Conservation (phyloP, 2,797 vertebrate species). For the Tragopan temminckii region DNA sequence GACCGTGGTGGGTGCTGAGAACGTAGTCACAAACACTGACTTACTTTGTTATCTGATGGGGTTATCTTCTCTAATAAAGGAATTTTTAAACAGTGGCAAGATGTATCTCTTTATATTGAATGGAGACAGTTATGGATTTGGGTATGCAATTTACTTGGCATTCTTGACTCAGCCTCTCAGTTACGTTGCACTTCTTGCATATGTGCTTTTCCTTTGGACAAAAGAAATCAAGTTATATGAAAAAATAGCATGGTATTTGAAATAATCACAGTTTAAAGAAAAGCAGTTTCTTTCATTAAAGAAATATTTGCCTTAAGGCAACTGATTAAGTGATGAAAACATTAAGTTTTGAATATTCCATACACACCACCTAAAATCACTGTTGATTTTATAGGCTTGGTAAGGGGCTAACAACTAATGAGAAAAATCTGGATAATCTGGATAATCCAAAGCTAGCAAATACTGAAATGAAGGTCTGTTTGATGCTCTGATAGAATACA, state of each 20-base stretch:
- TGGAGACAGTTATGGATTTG: neutral
- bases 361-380: neutral
- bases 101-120: neutral
- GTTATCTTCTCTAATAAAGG: neutral
- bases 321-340: neutral
- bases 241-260: neutral
- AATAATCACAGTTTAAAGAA: neutral
- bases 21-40: neutral
- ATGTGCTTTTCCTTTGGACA: neutral
- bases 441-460: neutral
- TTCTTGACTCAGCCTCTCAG: neutral
- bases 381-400: neutral
- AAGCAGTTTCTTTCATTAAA: neutral
- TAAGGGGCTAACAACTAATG: neutral
- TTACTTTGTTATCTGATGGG: neutral
- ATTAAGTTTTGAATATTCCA: neutral
- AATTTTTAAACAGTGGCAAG: neutral
- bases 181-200: neutral
- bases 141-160: neutral
- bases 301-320: neutral
- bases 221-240: neutral
- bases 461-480: neutral
- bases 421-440: neutral
- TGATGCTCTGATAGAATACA: neutral
- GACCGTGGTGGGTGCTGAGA: neutral